Evolutionary conservation across 2,888 invertebrate genomes (phyloP).

Genomic region (Gastrophysa polygoni): DNA sequence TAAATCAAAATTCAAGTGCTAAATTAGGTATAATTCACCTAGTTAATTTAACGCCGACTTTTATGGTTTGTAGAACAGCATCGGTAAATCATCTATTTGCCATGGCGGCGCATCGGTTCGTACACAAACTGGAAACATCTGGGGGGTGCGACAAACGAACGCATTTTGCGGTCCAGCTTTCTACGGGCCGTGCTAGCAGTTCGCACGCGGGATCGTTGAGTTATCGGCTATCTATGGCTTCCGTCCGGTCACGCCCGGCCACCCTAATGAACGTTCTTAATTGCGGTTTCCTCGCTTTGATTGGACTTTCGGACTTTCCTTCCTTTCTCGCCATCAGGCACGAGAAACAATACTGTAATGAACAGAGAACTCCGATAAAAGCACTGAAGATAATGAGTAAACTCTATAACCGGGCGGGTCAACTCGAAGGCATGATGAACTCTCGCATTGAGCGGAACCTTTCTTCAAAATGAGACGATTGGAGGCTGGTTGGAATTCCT

Average conservation of each 20-base stretch:
- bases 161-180: constrained; percentile 47
- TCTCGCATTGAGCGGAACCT: too few relatives aligned
- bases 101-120: constrained; percentile 40
- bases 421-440: too few relatives aligned
- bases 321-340: not conserved
- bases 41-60: constrained; percentile 43
- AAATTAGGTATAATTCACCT: constrained; percentile 43
- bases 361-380: not conserved
- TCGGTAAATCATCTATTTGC: constrained; percentile 47
- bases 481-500: too few relatives aligned
- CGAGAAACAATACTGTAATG: constrained; percentile 1
- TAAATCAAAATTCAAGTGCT: constrained; percentile 36
- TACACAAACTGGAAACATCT: constrained; percentile 49
- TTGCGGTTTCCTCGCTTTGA: constrained; percentile 41
- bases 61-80: constrained; percentile 48
- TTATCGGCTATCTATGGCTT: constrained; percentile 57
- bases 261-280: constrained; percentile 49
- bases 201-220: constrained; percentile 50
- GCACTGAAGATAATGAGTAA: too few relatives aligned
- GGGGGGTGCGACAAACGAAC: constrained; percentile 45
- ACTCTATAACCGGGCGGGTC: too few relatives aligned
- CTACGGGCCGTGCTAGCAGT: constrained; percentile 28
- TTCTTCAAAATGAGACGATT: too few relatives aligned
- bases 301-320: constrained; percentile 29
- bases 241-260: constrained; percentile 55